These are phyloP conservation scores for Takifugu ocellatus DNA, from an alignment of 2,797 vertebrate species.

Conservation along the genomic window DNA sequence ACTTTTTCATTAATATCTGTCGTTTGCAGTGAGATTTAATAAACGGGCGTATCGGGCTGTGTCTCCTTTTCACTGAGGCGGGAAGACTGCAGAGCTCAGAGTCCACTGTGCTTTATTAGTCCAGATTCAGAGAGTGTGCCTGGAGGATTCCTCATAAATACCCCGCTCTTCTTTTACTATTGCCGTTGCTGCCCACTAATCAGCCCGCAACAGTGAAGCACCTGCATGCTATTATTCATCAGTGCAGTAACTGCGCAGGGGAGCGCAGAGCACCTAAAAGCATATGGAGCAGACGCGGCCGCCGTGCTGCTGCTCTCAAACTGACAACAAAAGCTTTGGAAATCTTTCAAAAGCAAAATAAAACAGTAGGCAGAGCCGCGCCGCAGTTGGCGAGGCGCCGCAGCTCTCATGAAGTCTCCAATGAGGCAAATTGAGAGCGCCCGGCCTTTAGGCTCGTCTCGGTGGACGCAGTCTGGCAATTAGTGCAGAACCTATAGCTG, in stretches of 20 bases:
- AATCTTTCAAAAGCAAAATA: conserved; percentile 10
- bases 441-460: conserved; percentile 39
- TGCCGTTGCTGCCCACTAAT: conserved; percentile 22
- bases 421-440: conserved; percentile 35
- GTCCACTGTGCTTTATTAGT: not conserved
- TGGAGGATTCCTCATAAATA: conserved; percentile 47
- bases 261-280: conserved; percentile 16
- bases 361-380: conserved; percentile 37
- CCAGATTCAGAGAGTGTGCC: conserved; percentile 13
- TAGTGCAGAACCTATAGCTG: conserved; percentile 43
- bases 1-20: too few relatives aligned
- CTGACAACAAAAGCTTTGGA: not conserved
- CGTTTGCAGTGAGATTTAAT: not conserved
- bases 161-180: conserved; percentile 33
- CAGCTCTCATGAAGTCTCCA: conserved; percentile 27
- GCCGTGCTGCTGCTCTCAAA: too few relatives aligned
- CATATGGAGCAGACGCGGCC: not conserved
- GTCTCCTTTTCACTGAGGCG: conserved; percentile 14
- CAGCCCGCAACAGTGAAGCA: conserved; percentile 14
- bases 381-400: conserved; percentile 37
- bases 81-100: not conserved
- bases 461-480: conserved; percentile 45
- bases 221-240: conserved; percentile 25
- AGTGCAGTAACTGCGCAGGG: conserved; percentile 14
- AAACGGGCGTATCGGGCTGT: not conserved